Percentiles rank a stretch among this genome's conserved stretches.
Evolutionary conservation across 2,888 invertebrate genomes (phyloP).

Genomic region (Aradus depressus): DNA sequence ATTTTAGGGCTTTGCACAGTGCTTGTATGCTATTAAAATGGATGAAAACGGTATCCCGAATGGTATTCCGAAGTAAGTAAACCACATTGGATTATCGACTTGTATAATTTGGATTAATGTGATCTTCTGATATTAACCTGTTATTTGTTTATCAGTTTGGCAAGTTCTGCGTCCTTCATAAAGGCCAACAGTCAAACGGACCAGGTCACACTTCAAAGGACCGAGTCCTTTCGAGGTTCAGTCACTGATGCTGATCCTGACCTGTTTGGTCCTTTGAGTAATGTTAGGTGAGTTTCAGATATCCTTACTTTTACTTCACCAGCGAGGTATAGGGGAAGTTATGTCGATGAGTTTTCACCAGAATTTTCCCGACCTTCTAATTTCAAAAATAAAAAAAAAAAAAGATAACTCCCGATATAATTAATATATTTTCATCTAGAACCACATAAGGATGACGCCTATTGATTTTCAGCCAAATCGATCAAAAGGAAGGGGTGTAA

Average conservation of each 20-base stretch:
- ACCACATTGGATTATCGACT: background rate
- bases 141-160: conserved; percentile 41
- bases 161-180: conserved; percentile 79
- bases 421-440: too few relatives aligned
- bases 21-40: conserved; percentile 60
- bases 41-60: conserved; percentile 45
- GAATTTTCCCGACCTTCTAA: too few relatives aligned
- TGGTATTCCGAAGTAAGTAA: conserved; percentile 36
- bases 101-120: background rate
- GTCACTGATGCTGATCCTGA: conserved; percentile 68
- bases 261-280: conserved; percentile 82
- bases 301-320: too few relatives aligned
- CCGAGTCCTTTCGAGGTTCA: conserved; percentile 59
- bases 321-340: too few relatives aligned
- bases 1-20: conserved; percentile 58
- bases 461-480: too few relatives aligned
- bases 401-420: too few relatives aligned
- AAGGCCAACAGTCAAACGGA: conserved; percentile 81
- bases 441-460: too few relatives aligned
- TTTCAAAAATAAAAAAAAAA: too few relatives aligned
- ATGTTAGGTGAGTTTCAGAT: conserved; percentile 72
- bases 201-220: conserved; percentile 43
- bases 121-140: background rate
- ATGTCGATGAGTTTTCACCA: too few relatives aligned
- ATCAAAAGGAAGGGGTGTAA: too few relatives aligned